Evolutionary conservation across 2,888 invertebrate genomes (phyloP), one percentile per base, ranked within the genome.

Genomic region (Notodonta ziczac): DNA sequence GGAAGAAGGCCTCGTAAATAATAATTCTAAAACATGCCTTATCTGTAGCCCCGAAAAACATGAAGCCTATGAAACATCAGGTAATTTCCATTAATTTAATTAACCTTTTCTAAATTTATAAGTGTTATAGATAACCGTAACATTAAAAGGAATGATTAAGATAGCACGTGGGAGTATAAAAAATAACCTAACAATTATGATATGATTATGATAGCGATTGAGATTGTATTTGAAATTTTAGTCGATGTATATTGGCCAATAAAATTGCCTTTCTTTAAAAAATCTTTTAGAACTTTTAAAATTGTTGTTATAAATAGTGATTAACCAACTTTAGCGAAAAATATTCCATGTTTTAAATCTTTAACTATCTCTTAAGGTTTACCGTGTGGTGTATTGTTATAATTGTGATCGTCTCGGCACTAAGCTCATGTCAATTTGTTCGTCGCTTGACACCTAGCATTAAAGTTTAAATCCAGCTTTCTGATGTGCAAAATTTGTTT

Each of bases 381-480:
- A 73, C 70, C 69, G 69, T 72, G 77, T 70, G 70, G 70, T 76
- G 75, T 66, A 53, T 74, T 78, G 71, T 76, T 73, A 74, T 63
- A 74, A 77, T 78, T 82, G 76, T 82, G 70, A 75, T 73, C 75
- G 67, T 81, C 69, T 77, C 73, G 78, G 80, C 85, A 84, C 81
- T 84, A 83, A 81, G 82, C 78, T 81, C 73, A 82, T 78, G 84
- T 86, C 86, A 89, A 88, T 89, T 89, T 78, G 69, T 72, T 75
- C 67, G 72, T 67, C 65, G 70, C 70, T 66, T 75, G 73, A 67
- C 66, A 73, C 61, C 62, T 75, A 70, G 66, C 63, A 73, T 73
- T 80, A 77, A 83, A 77, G 84, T 90, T 91, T 89, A 87, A 90
- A 90, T 91, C 88, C 91, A 89, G 90, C 91, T 90, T 85, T 77